Conservation (phyloP, 2,797 vertebrate genomes). For the Peromyscus melanophrys region DNA sequence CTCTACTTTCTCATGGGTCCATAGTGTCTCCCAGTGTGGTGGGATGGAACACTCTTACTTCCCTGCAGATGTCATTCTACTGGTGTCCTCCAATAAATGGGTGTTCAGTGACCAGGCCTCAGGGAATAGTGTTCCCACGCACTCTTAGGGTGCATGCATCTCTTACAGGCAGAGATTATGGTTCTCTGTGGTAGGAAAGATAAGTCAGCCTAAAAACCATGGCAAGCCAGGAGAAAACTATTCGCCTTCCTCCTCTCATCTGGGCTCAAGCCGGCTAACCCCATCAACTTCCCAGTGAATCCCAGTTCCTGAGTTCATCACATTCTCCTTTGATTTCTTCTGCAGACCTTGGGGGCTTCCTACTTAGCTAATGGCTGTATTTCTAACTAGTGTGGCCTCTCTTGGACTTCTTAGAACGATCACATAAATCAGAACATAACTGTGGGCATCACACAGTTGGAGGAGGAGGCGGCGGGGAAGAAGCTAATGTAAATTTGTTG, state of each 20-base stretch:
- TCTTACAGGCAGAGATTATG: not conserved
- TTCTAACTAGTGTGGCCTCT: not conserved
- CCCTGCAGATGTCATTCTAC: not conserved
- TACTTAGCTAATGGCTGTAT: constrained; percentile 11
- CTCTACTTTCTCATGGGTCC: not conserved
- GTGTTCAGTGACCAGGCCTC: not conserved
- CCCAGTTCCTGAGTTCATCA: not conserved
- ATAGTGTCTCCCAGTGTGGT: not conserved
- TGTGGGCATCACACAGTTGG: not conserved
- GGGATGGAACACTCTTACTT: not conserved
- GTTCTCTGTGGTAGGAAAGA: not conserved
- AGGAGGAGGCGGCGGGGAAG: not conserved
- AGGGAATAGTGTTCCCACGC: not conserved
- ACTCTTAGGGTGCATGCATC: not conserved
- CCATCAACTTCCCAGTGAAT: not conserved
- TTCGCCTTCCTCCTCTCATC: not conserved
- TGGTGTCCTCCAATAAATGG: not conserved
- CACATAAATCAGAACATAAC: constrained; percentile 34
- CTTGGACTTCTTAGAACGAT: not conserved
- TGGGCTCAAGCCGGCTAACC: not conserved
- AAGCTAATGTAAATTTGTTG: not conserved
- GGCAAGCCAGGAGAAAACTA: not conserved
- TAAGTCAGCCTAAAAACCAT: not conserved
- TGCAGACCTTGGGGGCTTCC: not conserved
- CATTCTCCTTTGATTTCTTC: not conserved